Conservation (phyloP, 2,888 invertebrate species). For the Plagiodera versicolora region DNA sequence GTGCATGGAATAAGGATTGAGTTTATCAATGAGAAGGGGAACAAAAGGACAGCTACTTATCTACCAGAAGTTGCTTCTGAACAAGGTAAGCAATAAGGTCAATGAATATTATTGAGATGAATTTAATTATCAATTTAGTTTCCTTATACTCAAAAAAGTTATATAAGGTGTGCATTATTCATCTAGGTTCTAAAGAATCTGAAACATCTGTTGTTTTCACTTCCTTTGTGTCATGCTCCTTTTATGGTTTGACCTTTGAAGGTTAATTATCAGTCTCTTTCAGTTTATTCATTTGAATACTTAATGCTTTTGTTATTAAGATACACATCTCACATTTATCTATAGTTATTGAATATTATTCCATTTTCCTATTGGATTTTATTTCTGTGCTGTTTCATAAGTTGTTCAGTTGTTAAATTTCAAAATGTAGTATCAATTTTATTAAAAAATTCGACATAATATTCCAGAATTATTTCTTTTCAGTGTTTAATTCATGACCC, state of each 20-base stretch:
- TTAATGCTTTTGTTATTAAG: background rate
- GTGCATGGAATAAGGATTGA: conserved; percentile 98
- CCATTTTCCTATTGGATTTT: too few relatives aligned
- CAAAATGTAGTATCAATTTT: too few relatives aligned
- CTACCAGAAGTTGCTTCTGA: conserved; percentile 97
- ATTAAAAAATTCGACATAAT: too few relatives aligned
- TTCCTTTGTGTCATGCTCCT: background rate
- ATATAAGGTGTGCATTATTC: conserved; percentile 5
- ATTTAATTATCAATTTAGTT: conserved; percentile 7
- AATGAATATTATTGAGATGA: background rate
- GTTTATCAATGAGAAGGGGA: conserved; percentile 90
- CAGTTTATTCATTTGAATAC: background rate
- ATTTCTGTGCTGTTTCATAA: too few relatives aligned
- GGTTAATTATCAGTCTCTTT: background rate
- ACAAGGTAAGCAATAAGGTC: conserved; percentile 73
- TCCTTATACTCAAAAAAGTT: too few relatives aligned
- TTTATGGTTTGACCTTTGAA: conserved; percentile 6
- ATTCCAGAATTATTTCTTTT: too few relatives aligned
- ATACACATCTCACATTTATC: background rate
- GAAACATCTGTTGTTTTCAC: background rate
- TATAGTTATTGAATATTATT: too few relatives aligned
- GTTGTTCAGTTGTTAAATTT: too few relatives aligned
- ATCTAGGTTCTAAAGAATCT: too few relatives aligned
- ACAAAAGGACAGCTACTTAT: conserved; percentile 96
- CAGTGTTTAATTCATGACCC: too few relatives aligned